Base-by-base conservation (phyloP, 2,888 invertebrate genomes). In the Cheilosia variabilis region DNA sequence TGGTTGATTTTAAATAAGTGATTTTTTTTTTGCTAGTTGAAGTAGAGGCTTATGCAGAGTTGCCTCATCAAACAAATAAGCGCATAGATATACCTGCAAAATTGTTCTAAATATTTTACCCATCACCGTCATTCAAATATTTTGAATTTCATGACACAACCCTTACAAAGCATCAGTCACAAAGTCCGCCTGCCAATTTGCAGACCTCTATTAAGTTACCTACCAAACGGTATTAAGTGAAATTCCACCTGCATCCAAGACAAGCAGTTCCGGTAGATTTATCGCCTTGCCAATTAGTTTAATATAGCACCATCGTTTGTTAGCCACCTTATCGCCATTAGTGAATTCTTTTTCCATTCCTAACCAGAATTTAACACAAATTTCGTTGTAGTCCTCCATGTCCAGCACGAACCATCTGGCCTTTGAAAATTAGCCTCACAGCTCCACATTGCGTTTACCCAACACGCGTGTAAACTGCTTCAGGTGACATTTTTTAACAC, bases 401-500 rank as follows among this genome's bases (percentile, higher is more conserved):
- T 13, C 15, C 27, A 50, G 3, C 43, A 55, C 27, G 31, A n/a
- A n/a, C 63, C 86, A 86, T 76, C 86, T 86, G 86, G 76, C 63
- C 22, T 43, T 9, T 4, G 31, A 2, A 31, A 81, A 86, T 79
- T 79, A 83, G 73, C 68, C 73, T 68, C 57, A 52, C 69, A 76
- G 65, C 52, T 77, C 76, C 66, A 62, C 60, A 71, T 80, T 75
- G 65, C 72, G 41, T 37, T 60, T 63, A 55, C 41, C 68, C 50
- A 24, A 9, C 34, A 50, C 47, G 75, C 71, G 76, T 72, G 71
- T 55, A 71, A 63, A 72, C 68, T 62, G 76, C 86, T 86, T 86
- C 76, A 81, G 86, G 86, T 81, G 86, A 86, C 80, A 81, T 72
- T 81, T 86, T 81, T 81, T 81, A 69, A 80, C 80, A 86, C 86